Evolutionary conservation across 2,797 vertebrate genomes (phyloP), one percentile per base, ranked within the genome.

Genomic region (Catostomus latipinnis): DNA sequence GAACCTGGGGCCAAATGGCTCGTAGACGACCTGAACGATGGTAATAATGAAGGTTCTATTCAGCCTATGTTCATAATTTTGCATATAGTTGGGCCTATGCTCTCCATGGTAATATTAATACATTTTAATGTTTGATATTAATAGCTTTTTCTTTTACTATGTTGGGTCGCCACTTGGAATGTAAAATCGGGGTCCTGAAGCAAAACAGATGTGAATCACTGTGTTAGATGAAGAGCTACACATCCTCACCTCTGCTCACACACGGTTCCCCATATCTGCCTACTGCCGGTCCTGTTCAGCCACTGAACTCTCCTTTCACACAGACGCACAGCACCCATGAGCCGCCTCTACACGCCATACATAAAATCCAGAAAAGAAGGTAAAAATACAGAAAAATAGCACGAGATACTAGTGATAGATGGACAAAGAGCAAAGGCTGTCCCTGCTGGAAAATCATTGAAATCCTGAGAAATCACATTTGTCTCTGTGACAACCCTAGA

Each of bases 221-320:
- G 2, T 34, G 34, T 60, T 60, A 22, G 16, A 14, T 54, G 52
- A 57, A 16, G 34, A 46, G 9, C 14, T 16, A 43, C 6, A 49
- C 1, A 1, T n/a, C 60, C 81, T 87, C 92, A 93, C 95, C 94
- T 95, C 84, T 84, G 93, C 80, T 96, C 94, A 84, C 94, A 95
- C 80, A 96, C 87, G 0, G 87, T 90, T 80, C 94, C 94, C 95
- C 95, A 96, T 70, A 95, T 88, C 84, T 92, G 92, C 82, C 93
- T 88, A 88, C 95, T 96, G 63, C 88, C 88, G 8, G 14, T 66
- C 52, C 73, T 70, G 49, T 88, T 93, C 0, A 96, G 91, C 94
- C 94, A 95, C 72, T 90, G 83, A 1, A 94, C 84, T 72, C 92
- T 90, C 12, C 87, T 88, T 83, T 95, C 90, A 8, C 93, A 93